Conservation (phyloP, 2,113 vertebrate genomes). For the Paradisaea rubra region DNA sequence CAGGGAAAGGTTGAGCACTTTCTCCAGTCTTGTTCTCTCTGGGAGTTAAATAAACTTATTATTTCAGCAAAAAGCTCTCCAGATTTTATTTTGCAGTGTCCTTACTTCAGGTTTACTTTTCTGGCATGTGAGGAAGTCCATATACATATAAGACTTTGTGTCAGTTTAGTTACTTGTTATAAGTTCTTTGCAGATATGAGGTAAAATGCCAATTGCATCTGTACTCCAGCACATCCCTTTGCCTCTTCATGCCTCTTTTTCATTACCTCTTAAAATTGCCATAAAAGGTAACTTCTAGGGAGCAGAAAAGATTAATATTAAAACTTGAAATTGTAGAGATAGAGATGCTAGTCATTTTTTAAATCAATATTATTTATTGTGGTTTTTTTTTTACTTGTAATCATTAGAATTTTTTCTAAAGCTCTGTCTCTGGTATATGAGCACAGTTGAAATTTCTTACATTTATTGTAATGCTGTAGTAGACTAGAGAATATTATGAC, state of each 20-base stretch:
- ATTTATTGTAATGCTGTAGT: background rate
- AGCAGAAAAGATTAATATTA: background rate
- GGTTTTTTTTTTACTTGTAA: background rate
- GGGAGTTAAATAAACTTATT: background rate
- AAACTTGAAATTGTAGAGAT: background rate
- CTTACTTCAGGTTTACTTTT: background rate
- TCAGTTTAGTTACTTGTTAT: background rate
- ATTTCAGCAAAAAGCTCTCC: background rate
- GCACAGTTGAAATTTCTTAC: background rate
- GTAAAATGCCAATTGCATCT: background rate
- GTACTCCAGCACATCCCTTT: background rate
- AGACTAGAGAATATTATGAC: background rate
- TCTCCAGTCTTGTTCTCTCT: background rate
- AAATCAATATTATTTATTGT: background rate
- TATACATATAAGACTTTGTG: background rate
- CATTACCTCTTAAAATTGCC: background rate
- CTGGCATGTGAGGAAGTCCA: rapidly evolving
- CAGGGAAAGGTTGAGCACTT: background rate
- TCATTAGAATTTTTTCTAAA: background rate
- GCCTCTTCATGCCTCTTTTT: background rate
- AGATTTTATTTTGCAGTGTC: background rate
- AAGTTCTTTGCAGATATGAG: background rate
- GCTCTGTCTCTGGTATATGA: background rate
- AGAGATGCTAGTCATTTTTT: background rate
- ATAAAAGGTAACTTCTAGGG: background rate